phyloP scores from a whole-genome alignment of 2,113 vertebrate genomes.

The Hyla sarda region DNA sequence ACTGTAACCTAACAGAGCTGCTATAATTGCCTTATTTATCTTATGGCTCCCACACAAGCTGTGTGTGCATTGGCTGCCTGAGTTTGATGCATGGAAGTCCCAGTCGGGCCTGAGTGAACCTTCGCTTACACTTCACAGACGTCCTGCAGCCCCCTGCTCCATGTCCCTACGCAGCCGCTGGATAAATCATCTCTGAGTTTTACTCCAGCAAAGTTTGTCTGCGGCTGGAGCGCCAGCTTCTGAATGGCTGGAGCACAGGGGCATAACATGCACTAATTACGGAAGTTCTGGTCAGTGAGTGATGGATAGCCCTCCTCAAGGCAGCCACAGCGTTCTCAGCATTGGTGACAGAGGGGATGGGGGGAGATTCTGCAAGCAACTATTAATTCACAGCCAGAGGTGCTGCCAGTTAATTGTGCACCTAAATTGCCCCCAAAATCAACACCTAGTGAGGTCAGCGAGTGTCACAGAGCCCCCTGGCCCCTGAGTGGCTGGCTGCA shows the following conservation, averaged over 20 bases:
- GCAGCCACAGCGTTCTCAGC: constrained; percentile 76
- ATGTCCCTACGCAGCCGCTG: constrained; percentile 78
- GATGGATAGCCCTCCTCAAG: constrained; percentile 84
- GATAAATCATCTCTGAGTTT: constrained; percentile 86
- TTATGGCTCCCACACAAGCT: constrained; percentile 61
- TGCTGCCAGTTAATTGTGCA: constrained; percentile 53
- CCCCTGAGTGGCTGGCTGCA: constrained; percentile 30
- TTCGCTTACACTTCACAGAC: constrained; percentile 84
- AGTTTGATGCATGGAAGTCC: constrained; percentile 77
- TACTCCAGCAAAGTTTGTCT: constrained; percentile 78
- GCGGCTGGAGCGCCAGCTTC: constrained; percentile 79
- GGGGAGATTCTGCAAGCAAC: constrained; percentile 75
- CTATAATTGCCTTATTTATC: constrained; percentile 71
- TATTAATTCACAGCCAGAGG: constrained; percentile 76
- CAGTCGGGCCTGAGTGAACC: constrained; percentile 80
- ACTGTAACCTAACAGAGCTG: constrained; percentile 50
- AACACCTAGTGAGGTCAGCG: constrained; percentile 55
- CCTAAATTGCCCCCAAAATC: constrained; percentile 71
- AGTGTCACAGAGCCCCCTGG: constrained; percentile 29
- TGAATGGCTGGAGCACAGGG: constrained; percentile 81
- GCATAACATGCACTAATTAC: constrained; percentile 90
- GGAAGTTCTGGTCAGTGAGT: constrained; percentile 88
- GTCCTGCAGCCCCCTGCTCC: constrained; percentile 62
- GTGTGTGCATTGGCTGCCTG: constrained; percentile 63
- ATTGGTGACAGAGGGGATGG: constrained; percentile 64